Evolutionary conservation across 2,113 vertebrate species (phyloP), one percentile per base, ranked within the genome.

Genomic region (Balaeniceps rex): DNA sequence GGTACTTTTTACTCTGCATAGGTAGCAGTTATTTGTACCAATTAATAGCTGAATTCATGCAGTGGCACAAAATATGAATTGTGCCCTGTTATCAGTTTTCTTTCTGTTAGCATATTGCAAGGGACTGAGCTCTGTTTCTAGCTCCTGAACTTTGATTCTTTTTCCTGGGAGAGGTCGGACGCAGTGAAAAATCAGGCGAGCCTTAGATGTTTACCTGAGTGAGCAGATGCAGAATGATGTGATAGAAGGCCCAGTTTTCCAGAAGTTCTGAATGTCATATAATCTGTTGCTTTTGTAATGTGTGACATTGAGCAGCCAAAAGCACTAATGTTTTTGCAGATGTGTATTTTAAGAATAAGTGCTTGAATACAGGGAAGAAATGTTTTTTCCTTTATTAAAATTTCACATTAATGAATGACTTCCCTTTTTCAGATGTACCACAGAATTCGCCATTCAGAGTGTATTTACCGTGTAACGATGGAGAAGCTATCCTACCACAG

Each of bases 401-500:
- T 87, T 63, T 51, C 26, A 36, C 61, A 25, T 38, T 84, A 12
- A 29, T 33, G 19, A 61, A 12, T 34, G 10, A 31, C 9, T 60
- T 64, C 26, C 24, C 44, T 66, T 83, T 86, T 90, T 57, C 95
- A 99, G 99, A 99, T 99, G 99, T 99, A 99, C 96, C 99, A 99
- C 95, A 98, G 99, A 97, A 99, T 99, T 94, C 99, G 99, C 78
- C 99, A 99, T 97, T 99, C 99, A 24, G 99, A 99, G 98, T 99
- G 99, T 98, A 99, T 99, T 97, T 99, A 99, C 97, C 99, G 99
- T 91, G 99, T 99, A 72, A 99, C 99, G 0, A 99, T 99, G 99
- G 99, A 99, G 96, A 99, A 99, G 90, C 98, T 99, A 60, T 99
- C 99, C 23, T 99, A 99, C 94, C 99, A 99, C 93, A 99, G 99